These are phyloP conservation scores for Halichoerus grypus DNA, from an alignment of 2,113 vertebrate genomes.

Conservation along the genomic window DNA sequence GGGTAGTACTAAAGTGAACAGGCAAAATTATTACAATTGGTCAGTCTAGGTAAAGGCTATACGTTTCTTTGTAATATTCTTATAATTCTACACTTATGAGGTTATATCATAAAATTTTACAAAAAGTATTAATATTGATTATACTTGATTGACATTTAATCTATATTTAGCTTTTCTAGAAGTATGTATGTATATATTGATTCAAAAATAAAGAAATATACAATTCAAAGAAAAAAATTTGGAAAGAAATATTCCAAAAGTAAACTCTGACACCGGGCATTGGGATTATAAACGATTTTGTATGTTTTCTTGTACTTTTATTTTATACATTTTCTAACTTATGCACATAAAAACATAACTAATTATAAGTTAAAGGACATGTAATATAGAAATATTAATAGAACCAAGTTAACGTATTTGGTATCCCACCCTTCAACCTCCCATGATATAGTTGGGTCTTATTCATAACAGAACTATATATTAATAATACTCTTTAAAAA, in stretches of 20 bases:
- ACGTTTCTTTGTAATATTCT: neutral
- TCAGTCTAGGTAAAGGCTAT: neutral
- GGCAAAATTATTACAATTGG: neutral
- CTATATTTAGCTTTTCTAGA: neutral
- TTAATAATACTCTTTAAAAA: neutral
- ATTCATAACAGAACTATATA: neutral
- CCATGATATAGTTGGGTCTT: neutral
- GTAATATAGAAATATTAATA: neutral
- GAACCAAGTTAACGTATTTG: neutral
- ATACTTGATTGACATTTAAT: neutral
- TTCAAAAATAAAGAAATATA: neutral
- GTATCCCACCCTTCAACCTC: neutral
- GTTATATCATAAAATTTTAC: neutral
- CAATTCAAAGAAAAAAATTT: neutral
- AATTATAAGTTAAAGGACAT: neutral
- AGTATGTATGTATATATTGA: neutral
- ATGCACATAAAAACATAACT: neutral
- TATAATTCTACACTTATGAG: neutral
- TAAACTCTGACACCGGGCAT: neutral
- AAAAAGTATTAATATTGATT: neutral
- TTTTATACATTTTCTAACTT: neutral
- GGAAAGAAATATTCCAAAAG: neutral
- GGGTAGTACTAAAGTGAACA: neutral
- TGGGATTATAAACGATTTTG: neutral
- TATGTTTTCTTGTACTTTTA: neutral